Percentiles rank a stretch among this genome's conserved stretches.
These are phyloP conservation scores for Ranitomeya imitator DNA, from an alignment of 2,113 vertebrate genomes.

Conservation along the genomic window DNA sequence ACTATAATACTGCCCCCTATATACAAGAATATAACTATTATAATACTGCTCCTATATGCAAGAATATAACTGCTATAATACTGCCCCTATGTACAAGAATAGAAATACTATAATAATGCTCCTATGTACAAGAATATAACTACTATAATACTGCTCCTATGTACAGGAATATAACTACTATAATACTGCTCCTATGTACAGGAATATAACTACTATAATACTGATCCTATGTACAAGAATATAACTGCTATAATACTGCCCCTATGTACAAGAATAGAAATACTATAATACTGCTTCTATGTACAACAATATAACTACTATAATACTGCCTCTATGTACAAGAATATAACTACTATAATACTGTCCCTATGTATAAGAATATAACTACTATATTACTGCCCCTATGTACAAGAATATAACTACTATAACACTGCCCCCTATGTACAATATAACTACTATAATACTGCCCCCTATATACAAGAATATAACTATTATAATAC, in stretches of 20 bases:
- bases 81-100: too few relatives aligned
- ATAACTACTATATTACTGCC: conserved; percentile 11
- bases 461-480: neutral
- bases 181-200: neutral
- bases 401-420: conserved; percentile 15
- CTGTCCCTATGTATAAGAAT: neutral
- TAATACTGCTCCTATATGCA: too few relatives aligned
- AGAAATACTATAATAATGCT: too few relatives aligned
- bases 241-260: neutral
- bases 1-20: too few relatives aligned
- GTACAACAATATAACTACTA: neutral
- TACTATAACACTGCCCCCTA: conserved; percentile 16
- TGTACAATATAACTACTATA: conserved; percentile 16
- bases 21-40: too few relatives aligned
- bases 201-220: conserved; percentile 3
- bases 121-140: too few relatives aligned
- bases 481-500: conserved; percentile 7
- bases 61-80: too few relatives aligned
- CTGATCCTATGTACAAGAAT: neutral
- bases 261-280: neutral
- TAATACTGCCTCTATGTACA: neutral
- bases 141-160: too few relatives aligned
- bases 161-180: too few relatives aligned
- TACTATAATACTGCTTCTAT: conserved; percentile 2
- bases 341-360: neutral